Evolutionary conservation across 2,113 vertebrate genomes (phyloP).

Genomic region (Pterocles burchelli): DNA sequence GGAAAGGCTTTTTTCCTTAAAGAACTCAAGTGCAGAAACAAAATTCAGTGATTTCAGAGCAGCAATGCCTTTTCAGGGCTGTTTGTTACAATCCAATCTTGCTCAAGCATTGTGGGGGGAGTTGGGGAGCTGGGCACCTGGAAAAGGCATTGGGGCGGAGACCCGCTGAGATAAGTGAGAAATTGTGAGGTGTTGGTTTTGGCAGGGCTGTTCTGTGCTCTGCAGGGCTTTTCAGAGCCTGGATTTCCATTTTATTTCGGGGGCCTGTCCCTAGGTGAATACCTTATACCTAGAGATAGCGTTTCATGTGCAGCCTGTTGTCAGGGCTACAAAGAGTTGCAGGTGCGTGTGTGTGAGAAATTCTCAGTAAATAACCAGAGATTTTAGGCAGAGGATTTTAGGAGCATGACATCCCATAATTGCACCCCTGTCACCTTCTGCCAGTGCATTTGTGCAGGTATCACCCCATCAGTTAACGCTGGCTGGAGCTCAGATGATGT

Average conservation of each 20-base stretch:
- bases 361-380: background rate
- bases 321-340: slow-evolving; percentile 31
- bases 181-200: slow-evolving; percentile 38
- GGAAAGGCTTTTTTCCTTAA: background rate
- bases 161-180: slow-evolving; percentile 12
- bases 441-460: background rate
- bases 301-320: background rate
- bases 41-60: background rate
- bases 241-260: background rate
- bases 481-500: background rate
- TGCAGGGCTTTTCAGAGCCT: background rate
- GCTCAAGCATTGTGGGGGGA: background rate
- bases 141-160: background rate
- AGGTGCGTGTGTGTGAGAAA: background rate
- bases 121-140: slow-evolving; percentile 1
- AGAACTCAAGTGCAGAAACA: background rate
- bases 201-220: background rate
- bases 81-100: background rate
- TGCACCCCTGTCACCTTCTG: background rate
- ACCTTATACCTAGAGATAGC: background rate
- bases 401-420: background rate
- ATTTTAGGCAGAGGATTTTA: background rate
- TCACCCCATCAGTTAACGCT: background rate
- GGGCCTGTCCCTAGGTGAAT: background rate
- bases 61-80: background rate